Conservation (phyloP, 2,888 invertebrate species). For the Zaprionus obscuricornis region DNA sequence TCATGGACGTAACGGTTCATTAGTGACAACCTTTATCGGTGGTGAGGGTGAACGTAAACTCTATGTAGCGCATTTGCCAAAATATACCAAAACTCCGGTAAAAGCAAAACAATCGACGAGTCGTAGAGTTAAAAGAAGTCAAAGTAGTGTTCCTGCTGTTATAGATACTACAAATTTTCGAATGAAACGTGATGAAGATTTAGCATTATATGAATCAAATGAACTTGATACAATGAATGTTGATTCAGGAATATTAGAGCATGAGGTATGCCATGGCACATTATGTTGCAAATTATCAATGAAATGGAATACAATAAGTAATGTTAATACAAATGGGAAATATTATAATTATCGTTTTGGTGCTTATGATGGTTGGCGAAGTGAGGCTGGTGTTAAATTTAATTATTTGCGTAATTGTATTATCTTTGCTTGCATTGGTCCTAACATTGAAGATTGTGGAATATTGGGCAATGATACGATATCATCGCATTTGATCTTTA, state of each 20-base stretch:
- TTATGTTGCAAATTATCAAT: slow-evolving; percentile 79
- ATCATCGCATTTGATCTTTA: slow-evolving; percentile 49
- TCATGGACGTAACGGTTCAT: slow-evolving; percentile 83
- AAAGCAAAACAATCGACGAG: no score
- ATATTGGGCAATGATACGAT: slow-evolving; percentile 32
- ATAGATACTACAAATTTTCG: no score
- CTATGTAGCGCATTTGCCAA: slow-evolving; percentile 73
- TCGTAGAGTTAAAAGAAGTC: no score
- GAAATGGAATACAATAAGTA: slow-evolving; percentile 61
- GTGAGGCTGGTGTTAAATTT: slow-evolving; percentile 79
- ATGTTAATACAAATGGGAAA: neutral
- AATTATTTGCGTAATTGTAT: slow-evolving; percentile 84
- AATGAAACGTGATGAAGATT: no score
- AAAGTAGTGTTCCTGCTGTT: no score
- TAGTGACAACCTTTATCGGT: slow-evolving; percentile 63
- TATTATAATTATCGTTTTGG: slow-evolving; percentile 83
- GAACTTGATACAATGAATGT: slow-evolving; percentile 7
- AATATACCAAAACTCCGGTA: slow-evolving; percentile 29
- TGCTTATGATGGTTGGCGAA: slow-evolving; percentile 83
- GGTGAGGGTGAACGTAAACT: slow-evolving; percentile 63
- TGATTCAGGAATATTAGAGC: neutral
- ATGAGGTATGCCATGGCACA: slow-evolving; percentile 33
- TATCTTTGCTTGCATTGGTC: slow-evolving; percentile 83
- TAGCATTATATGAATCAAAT: no score
- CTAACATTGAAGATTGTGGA: slow-evolving; percentile 69